These are phyloP conservation scores for Cydia strobilella DNA, from an alignment of 1,140 invertebrate species.

Conservation along the genomic window DNA sequence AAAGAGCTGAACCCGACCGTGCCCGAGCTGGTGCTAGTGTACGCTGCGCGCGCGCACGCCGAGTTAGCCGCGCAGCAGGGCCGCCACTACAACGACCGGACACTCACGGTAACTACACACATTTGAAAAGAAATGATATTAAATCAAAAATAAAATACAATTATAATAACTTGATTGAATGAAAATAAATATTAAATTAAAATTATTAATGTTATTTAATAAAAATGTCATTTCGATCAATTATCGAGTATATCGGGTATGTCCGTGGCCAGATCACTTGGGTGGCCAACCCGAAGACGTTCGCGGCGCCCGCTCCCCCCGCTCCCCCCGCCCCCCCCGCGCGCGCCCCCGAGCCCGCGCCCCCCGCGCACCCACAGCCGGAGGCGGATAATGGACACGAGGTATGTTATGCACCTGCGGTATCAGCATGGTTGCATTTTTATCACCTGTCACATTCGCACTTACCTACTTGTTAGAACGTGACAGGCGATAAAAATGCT, in stretches of 20 bases:
- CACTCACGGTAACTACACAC: slow-evolving; percentile 39
- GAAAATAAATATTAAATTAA: no score
- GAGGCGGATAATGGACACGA: slow-evolving; percentile 41
- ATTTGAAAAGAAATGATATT: no score
- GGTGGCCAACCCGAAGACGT: slow-evolving; percentile 56
- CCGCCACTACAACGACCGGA: slow-evolving; percentile 63
- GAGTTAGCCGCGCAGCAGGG: slow-evolving; percentile 56
- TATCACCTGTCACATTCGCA: no score
- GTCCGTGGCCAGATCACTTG: slow-evolving; percentile 58
- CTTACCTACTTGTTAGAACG: no score
- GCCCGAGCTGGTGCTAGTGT: slow-evolving; percentile 65
- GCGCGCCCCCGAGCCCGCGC: slow-evolving; percentile 35
- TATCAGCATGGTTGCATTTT: no score
- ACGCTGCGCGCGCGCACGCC: slow-evolving; percentile 53
- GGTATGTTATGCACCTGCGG: slow-evolving; percentile 32
- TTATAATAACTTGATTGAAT: no score
- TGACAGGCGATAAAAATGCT: no score
- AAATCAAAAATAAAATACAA: no score
- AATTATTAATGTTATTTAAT: no score
- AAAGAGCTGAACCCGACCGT: slow-evolving; percentile 67
- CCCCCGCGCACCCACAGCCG: slow-evolving; percentile 38
- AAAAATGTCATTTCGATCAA: no score
- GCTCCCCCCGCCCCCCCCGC: slow-evolving; percentile 38
- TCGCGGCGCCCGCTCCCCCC: slow-evolving; percentile 34
- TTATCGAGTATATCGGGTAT: no score